Base-by-base conservation (phyloP, 2,888 invertebrate genomes). In the Hirtodrosophila duncani region DNA sequence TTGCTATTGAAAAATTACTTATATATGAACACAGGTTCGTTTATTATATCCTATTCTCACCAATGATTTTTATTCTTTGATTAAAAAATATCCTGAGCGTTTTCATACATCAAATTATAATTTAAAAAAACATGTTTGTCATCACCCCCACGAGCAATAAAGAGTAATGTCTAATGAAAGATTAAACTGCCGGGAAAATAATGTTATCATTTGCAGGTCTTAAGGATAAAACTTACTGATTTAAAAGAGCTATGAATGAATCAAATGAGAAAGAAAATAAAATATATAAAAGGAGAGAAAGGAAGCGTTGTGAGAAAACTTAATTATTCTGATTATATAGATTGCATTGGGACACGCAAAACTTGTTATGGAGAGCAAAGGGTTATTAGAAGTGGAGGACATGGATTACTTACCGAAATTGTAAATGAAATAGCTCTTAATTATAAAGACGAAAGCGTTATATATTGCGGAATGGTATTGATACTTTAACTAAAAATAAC, bases 1-100 rank as follows among this genome's bases (percentile, higher is more conserved):
- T 38, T 29, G 38, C 9, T 37, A 44, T 27, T 37, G 8, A 5
- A 45, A 38, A 16, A 6, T 26, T 7, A n/a, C 36, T 1, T n/a
- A n/a, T 38, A 17, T 8, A 11, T 29, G 16, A 10, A 9, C n/a
- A 21, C 20, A 2, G n/a, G 29, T 6, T 21, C n/a, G 11, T 11
- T 44, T 10, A 10, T 44, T 17, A n/a, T n/a, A 1, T 17, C 11
- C 1, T 18, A n/a, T n/a, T n/a, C n/a, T 11, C 13, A 2, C 11
- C 9, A 9, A 34, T 34, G 8, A 34, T 18, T 24, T 23, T 10
- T 18, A 26, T 10, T 6, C 17, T 8, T 3, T 18, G 2, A 13
- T 13, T 3, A 13, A 9, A 9, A 4, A 7, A 10, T 17, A 42
- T 11, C 24, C 33, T 7, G 3, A 3, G 7, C 24, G 23, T 23